Percentiles rank a stretch among this genome's conserved stretches.
Evolutionary conservation across 64 coral and sea anemone genomes (phyloP).

Genomic region (Stylophora pistillata): DNA sequence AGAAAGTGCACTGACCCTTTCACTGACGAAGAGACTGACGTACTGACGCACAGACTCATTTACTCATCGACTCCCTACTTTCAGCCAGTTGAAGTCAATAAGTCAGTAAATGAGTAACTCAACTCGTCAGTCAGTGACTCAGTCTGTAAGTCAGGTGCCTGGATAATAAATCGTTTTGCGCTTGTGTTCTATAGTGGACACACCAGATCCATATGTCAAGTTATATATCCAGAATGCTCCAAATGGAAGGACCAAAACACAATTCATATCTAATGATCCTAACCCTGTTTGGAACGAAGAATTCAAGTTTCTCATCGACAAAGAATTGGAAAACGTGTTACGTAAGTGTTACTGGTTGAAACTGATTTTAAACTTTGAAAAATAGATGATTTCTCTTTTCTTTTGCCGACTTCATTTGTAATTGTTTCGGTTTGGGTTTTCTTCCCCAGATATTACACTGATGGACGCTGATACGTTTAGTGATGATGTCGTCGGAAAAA

Average conservation of each 20-base stretch:
- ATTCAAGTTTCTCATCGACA: conserved; percentile 52
- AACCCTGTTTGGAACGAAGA: conserved; percentile 57
- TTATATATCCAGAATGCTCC: conserved; percentile 39
- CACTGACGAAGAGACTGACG: no score
- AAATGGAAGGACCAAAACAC: conserved; percentile 35
- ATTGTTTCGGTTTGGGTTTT: not conserved
- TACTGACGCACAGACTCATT: not conserved
- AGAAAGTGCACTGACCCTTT: no score
- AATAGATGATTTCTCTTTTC: no score
- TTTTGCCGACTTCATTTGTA: no score
- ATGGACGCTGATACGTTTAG: conserved; percentile 40
- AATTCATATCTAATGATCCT: not conserved
- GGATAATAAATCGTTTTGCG: not conserved
- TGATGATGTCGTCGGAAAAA: conserved; percentile 23
- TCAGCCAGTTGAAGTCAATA: no score
- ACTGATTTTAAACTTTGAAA: not conserved
- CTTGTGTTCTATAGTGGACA: conserved; percentile 27
- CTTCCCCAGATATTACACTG: conserved; percentile 50
- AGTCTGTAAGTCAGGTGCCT: no score
- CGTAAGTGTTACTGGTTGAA: not conserved
- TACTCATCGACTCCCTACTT: not conserved
- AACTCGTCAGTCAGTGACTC: no score
- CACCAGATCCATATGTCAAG: conserved; percentile 61
- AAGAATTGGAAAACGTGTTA: conserved; percentile 27
- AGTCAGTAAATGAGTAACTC: not conserved